Base-by-base conservation (phyloP, 2,113 vertebrate genomes). In the Sapayoa aenigma region DNA sequence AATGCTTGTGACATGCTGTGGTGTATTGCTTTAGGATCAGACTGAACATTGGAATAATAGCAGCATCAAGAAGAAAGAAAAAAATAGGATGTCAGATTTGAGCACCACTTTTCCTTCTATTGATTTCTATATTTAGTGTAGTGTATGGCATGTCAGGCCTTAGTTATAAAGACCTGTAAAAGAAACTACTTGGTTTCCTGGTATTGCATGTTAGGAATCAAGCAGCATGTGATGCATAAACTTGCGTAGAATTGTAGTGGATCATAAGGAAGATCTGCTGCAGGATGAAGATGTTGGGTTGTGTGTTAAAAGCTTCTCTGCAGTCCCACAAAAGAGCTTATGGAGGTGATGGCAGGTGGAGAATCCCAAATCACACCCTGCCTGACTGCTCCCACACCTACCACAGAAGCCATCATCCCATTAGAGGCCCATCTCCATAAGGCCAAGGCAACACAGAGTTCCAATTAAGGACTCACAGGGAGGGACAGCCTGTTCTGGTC, bases 21-120 rank as follows among this genome's bases (percentile, higher is more conserved):
- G 95, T 95, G 37, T 90, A 91, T 91, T 94, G 83, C 95, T 96
- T 94, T 94, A 94, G 79, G 91, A 94, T 95, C 87, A 96, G 58
- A 83, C 84, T 76, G 92, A 94, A 89, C 66, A 72, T 30, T 92
- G 84, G 79, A 95, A 95, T 95, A 96, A 93, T 92, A 94, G 60
- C 33, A 63, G 44, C 62, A 84, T 93, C 31, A 3, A 93, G 81
- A 92, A 90, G 72, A 93, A 90, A 87, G 52, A 47, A 90, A 89
- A 89, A 96, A 89, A 67, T 37, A 69, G 44, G n/a, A 81, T 75
- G 65, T 82, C 65, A 93, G 79, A 94, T 90, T 84, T 94, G 41
- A 92, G 49, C 53, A 66, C 78, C 7, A 4, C n/a, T 93, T 83
- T 87, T 84, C 75, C 52, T 86, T 28, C 72, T 89, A 47, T 84